Evolutionary conservation across 2,888 invertebrate genomes (phyloP).

Genomic region (Hydriomena furcata): DNA sequence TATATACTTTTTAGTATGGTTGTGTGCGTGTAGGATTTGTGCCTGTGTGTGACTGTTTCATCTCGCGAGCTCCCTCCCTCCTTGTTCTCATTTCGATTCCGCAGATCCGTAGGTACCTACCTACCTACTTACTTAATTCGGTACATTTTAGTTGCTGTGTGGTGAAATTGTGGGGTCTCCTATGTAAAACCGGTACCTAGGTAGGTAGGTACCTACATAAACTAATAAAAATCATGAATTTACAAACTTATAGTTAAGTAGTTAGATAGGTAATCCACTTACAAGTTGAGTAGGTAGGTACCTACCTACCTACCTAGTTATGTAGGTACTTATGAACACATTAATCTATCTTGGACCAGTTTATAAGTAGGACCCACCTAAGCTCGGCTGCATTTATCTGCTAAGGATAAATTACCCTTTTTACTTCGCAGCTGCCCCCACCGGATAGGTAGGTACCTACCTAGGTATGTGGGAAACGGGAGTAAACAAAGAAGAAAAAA

Average conservation of each 20-base stretch:
- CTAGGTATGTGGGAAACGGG: conserved; percentile 17
- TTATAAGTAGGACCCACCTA: background rate
- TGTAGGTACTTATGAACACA: background rate
- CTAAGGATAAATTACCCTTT: conserved; percentile 27
- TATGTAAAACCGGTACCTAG: background rate
- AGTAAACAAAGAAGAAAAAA: conserved; percentile 3
- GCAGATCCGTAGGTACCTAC: background rate
- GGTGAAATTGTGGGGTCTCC: background rate
- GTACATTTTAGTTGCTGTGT: background rate
- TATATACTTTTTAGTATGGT: background rate
- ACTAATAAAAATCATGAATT: no score
- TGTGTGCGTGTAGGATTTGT: background rate
- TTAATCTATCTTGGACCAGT: no score
- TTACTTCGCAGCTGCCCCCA: conserved; percentile 28
- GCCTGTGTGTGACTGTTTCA: background rate
- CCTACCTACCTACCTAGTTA: background rate
- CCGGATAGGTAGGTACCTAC: background rate
- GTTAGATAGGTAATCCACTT: no score
- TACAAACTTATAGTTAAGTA: no score
- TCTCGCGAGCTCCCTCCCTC: background rate
- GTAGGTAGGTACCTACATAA: background rate
- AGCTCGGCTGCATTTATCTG: conserved; percentile 22
- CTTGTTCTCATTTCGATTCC: background rate
- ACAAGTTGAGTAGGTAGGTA: no score
- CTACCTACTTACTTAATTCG: no score